phyloP scores from a whole-genome alignment of 2,113 vertebrate species.

The Beaufortia kweichowensis region DNA sequence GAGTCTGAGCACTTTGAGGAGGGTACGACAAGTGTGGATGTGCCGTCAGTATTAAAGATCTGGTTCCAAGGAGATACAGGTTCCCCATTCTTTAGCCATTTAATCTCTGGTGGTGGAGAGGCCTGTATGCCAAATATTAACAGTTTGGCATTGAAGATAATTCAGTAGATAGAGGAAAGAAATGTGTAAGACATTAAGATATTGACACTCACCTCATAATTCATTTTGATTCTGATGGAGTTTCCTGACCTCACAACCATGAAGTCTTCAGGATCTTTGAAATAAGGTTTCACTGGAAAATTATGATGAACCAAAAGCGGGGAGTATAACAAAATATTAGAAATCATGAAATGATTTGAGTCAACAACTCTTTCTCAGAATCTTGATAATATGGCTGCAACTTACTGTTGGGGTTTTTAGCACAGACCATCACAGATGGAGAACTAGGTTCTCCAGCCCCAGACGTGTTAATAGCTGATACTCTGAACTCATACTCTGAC shows the following conservation, averaged over 20 bases:
- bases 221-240: constrained; percentile 74
- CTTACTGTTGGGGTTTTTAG: constrained; percentile 83
- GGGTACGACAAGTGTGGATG: constrained; percentile 79
- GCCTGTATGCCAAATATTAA: constrained; percentile 65
- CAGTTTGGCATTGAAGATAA: not conserved
- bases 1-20: constrained; percentile 75
- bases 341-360: not conserved
- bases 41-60: constrained; percentile 68
- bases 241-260: constrained; percentile 80
- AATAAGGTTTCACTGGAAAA: constrained; percentile 77
- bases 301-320: constrained; percentile 14
- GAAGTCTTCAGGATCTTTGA: constrained; percentile 74
- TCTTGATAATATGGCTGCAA: constrained; percentile 14
- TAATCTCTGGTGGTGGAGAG: constrained; percentile 76
- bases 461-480: constrained; percentile 81
- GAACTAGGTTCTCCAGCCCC: constrained; percentile 81
- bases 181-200: not conserved
- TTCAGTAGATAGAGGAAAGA: not conserved
- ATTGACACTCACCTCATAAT: constrained; percentile 77
- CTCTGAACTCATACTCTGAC: constrained; percentile 84
- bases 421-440: constrained; percentile 75
- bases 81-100: constrained; percentile 82
- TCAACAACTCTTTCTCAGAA: not conserved
- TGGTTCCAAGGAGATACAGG: constrained; percentile 70
- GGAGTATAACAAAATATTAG: not conserved